These are phyloP conservation scores for Apis mellifera DNA, from an alignment of 1,140 invertebrate species.

Conservation along the genomic window DNA sequence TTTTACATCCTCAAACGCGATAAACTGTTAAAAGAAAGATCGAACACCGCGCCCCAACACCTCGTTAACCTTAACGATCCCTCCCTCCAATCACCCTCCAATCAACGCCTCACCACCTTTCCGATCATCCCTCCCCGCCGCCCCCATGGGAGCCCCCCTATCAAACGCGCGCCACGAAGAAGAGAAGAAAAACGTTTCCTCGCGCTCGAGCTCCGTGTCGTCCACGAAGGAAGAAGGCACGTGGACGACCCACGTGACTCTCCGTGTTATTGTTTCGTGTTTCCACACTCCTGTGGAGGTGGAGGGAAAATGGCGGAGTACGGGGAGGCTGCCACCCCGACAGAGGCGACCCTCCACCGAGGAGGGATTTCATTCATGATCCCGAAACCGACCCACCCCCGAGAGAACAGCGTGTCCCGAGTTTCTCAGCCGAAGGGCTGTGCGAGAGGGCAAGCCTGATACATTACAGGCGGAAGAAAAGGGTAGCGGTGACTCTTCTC, in stretches of 20 bases:
- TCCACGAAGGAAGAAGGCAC: conserved; percentile 12
- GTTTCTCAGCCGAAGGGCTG: conserved; percentile 56
- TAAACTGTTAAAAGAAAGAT: not conserved
- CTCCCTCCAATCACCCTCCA: not conserved
- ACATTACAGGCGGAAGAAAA: conserved; percentile 72
- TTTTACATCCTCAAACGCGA: not conserved
- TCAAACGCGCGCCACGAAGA: not conserved
- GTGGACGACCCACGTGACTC: conserved; percentile 71
- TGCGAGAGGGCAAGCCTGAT: conserved; percentile 70
- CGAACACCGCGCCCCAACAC: not conserved
- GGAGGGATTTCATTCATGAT: conserved; percentile 81
- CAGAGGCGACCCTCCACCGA: conserved; percentile 71
- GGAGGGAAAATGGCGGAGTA: conserved; percentile 56
- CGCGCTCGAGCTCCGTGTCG: not conserved
- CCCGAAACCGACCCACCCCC: conserved; percentile 68
- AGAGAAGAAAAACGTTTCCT: not conserved
- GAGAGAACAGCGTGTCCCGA: conserved; percentile 48
- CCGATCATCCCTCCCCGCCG: not conserved
- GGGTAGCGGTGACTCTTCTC: conserved; percentile 66
- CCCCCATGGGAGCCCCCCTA: not conserved
- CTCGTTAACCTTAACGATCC: not conserved
- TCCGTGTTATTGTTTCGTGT: conserved; percentile 77
- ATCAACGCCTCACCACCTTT: conserved; percentile 1
- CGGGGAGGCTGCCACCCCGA: conserved; percentile 77
- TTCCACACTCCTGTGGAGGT: conserved; percentile 59